These are phyloP conservation scores for Troides aeacus DNA, from an alignment of 2,888 invertebrate species.

Conservation along the genomic window DNA sequence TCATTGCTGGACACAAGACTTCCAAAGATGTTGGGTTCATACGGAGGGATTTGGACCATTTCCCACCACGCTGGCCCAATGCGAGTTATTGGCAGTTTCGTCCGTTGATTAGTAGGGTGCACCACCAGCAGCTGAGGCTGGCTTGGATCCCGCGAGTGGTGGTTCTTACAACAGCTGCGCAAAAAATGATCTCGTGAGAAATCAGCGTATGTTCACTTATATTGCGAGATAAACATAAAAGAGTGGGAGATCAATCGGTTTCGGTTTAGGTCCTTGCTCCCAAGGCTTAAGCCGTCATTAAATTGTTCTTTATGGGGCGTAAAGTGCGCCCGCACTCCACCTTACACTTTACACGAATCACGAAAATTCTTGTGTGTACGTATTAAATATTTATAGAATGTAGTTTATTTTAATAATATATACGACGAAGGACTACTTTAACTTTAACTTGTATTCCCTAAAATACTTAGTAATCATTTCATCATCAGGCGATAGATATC, in stretches of 20 bases:
- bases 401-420: not conserved
- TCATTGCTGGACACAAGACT: no score
- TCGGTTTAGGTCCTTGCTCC: conserved; percentile 19
- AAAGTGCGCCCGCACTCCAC: conserved; percentile 9
- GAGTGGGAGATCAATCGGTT: conserved; percentile 19
- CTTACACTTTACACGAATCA: conserved; percentile 18
- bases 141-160: no score
- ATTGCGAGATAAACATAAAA: conserved; percentile 16
- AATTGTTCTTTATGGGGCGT: conserved; percentile 26
- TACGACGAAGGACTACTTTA: not conserved
- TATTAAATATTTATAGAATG: not conserved
- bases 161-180: no score
- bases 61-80: no score
- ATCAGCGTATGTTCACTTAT: conserved; percentile 21
- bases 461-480: no score
- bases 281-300: conserved; percentile 21
- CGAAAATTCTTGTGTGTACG: conserved; percentile 10
- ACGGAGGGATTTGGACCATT: no score
- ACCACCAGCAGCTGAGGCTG: no score
- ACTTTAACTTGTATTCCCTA: no score
- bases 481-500: no score
- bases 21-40: no score
- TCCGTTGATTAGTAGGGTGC: no score
- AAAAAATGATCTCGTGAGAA: not conserved
- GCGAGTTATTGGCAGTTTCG: no score